These are phyloP conservation scores for Aleiodes leptofemur DNA, from an alignment of 2,888 invertebrate species.

Conservation along the genomic window DNA sequence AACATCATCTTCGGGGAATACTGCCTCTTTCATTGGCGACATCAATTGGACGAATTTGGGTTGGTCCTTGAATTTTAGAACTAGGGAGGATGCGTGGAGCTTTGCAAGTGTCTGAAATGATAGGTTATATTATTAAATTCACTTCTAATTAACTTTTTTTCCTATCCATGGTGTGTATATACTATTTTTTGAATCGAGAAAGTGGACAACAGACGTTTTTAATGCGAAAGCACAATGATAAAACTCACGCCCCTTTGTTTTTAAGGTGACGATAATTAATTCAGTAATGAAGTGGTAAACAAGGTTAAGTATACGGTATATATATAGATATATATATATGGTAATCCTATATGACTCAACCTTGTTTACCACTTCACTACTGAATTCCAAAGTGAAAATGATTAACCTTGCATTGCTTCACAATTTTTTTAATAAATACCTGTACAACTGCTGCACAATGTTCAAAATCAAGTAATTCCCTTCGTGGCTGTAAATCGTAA, in stretches of 20 bases:
- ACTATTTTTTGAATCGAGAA: too few species aligned
- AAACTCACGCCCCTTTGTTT: too few species aligned
- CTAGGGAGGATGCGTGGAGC: constrained; percentile 62
- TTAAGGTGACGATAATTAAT: too few species aligned
- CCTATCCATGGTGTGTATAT: background rate
- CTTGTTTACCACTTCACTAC: too few species aligned
- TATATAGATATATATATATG: too few species aligned
- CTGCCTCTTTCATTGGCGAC: constrained; percentile 57
- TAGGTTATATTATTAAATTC: too few species aligned
- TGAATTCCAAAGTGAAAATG: background rate
- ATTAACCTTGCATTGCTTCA: background rate
- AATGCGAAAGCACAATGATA: too few species aligned
- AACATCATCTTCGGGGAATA: constrained; percentile 55
- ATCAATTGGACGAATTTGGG: constrained; percentile 55
- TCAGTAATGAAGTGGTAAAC: too few species aligned
- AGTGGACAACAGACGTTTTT: too few species aligned
- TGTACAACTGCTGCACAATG: constrained; percentile 60
- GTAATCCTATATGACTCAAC: too few species aligned
- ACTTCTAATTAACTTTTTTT: background rate
- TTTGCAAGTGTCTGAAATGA: constrained; percentile 60
- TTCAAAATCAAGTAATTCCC: constrained; percentile 58
- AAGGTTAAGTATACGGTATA: too few species aligned
- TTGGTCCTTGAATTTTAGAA: constrained; percentile 56
- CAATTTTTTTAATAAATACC: constrained; percentile 49
- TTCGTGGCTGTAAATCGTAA: constrained; percentile 57